Percentiles rank a stretch among this genome's conserved stretches.
Evolutionary conservation across 2,888 invertebrate genomes (phyloP).

Genomic region (Saturnia pavonia): DNA sequence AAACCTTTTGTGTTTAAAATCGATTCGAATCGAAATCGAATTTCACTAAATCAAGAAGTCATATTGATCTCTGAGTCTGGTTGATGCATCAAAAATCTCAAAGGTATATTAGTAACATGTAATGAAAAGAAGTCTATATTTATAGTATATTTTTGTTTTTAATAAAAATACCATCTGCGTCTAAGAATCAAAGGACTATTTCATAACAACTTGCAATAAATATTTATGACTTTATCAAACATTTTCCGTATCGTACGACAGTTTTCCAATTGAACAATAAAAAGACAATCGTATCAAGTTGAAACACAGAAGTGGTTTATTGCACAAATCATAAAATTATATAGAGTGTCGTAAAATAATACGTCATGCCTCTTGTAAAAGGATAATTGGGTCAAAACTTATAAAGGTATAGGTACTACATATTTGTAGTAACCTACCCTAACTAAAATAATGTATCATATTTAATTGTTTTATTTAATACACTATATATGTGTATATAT

Average conservation of each 20-base stretch:
- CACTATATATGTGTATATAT: too few species aligned
- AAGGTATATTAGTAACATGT: too few species aligned
- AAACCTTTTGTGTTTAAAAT: background rate
- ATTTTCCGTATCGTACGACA: constrained; percentile 26
- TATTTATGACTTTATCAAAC: constrained; percentile 30
- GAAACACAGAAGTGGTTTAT: constrained; percentile 33
- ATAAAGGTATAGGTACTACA: background rate
- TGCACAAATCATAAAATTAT: constrained; percentile 35
- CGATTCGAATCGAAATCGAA: too few species aligned
- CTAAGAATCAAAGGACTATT: constrained; percentile 12
- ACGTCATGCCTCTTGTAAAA: background rate
- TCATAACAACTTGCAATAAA: constrained; percentile 31
- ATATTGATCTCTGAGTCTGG: too few species aligned
- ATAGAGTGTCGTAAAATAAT: constrained; percentile 33
- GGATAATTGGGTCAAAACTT: background rate
- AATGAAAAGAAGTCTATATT: background rate
- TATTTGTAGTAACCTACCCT: background rate
- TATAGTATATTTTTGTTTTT: background rate
- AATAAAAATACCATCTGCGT: constrained; percentile 17
- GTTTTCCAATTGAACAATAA: constrained; percentile 37
- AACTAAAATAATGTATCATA: background rate
- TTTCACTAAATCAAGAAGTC: too few species aligned
- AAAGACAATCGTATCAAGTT: constrained; percentile 32
- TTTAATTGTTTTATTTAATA: too few species aligned
- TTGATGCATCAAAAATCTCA: too few species aligned